A percentile compares a stretch with the other conserved stretches of the same genome.
Evolutionary conservation across 2,797 vertebrate genomes (phyloP).

Genomic region (Pantherophis vulpinus): DNA sequence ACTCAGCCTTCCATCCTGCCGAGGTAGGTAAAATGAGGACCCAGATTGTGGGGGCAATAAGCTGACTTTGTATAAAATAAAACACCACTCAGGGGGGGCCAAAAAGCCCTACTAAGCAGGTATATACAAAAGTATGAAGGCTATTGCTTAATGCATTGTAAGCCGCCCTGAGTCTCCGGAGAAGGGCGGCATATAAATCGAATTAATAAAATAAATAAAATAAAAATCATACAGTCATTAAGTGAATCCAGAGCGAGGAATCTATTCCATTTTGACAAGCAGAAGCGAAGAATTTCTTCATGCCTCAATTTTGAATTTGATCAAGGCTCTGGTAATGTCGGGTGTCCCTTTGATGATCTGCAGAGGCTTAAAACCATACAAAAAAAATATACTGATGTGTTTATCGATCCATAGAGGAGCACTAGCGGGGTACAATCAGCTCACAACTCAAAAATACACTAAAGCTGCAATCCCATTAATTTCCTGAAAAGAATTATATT

Average conservation of each 20-base stretch:
- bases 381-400: neutral
- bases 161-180: too few species aligned
- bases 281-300: neutral
- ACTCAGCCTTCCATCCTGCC: too few species aligned
- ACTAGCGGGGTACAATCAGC: neutral
- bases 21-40: too few species aligned
- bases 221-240: neutral
- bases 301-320: neutral
- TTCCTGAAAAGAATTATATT: neutral
- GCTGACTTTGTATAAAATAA: too few species aligned
- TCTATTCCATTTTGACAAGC: neutral
- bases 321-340: neutral
- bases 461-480: neutral
- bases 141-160: too few species aligned
- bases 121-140: too few species aligned
- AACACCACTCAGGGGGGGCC: too few species aligned
- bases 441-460: neutral
- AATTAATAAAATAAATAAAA: too few species aligned
- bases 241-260: neutral
- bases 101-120: too few species aligned
- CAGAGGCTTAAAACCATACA: neutral
- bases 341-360: neutral
- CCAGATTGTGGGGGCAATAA: too few species aligned
- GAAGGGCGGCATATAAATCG: too few species aligned
- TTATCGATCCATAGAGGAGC: neutral